Evolutionary conservation across 2,888 invertebrate species (phyloP), one percentile per base, ranked within the genome.

Genomic region (Glyphotaelius pellucidus): DNA sequence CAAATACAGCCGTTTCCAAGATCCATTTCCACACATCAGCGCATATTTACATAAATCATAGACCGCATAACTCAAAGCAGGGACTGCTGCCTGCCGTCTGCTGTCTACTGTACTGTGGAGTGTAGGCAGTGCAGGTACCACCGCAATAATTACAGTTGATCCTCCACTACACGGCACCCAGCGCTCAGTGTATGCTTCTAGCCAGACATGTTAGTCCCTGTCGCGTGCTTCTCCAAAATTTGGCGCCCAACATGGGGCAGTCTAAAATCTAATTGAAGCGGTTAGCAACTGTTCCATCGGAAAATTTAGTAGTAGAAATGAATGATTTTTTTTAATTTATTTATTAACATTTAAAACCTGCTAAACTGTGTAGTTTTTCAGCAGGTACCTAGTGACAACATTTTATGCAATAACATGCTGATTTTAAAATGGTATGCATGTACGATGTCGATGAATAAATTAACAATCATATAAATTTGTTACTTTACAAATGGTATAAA

Each of bases 81-180:
- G 19, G 25, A 67, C 52, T 7, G 19, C 52, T 19, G 52, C 19
- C 52, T 67, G 3, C 52, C 25, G 52, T 67, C 52, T 67, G 52
- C 19, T 7, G 25, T 67, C 52, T 67, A 19, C 52, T 52, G 19
- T 52, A 52, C 52, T 19, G 19, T 52, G 14, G 15, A 52, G 19
- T 15, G 19, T 7, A 83, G 32, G 7, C 19, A 52, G 52, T 15
- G 9, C 31, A 80, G 38, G 85, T n/a, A n/a, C 12, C n/a, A 38
- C 85, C 85, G 42, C 42, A 85, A 85, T 85, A 38, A 85, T 52
- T 38, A 83, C 83, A 35, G 42, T 85, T 35, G 12, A 42, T 85
- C 38, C 42, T 38, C 42, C n/a, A n/a, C 11, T 38, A 5, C 85
- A 85, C 85, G 14, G 19, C 19, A 19, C 3, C 15, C 19, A 52